Base-by-base conservation (phyloP, 2,888 invertebrate species). In the Busseola fusca region DNA sequence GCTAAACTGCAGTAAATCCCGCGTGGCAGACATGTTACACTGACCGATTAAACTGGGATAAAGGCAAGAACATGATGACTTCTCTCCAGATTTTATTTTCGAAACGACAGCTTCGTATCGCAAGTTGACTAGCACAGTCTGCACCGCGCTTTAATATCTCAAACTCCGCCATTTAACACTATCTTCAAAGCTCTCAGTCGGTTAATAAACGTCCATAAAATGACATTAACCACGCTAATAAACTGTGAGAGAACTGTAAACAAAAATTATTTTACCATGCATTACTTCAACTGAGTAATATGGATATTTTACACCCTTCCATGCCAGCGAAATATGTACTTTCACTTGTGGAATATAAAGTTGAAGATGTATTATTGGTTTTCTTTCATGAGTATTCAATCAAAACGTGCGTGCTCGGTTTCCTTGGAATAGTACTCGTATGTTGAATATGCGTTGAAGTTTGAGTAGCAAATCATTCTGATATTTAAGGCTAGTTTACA, bases 181-280 rank as follows among this genome's bases (percentile, higher is more conserved):
- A 30, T 58, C 25, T 69, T 67, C 42, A 79, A 63, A 70, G 27
- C 65, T 25, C 57, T 27, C 30, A 63, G 34, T 30, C 37, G 40
- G 64, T 58, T 45, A 62, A 76, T 84, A 81, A 83, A 79, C 63
- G 76, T 79, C 71, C 34, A 62, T 72, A 66, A 67, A 69, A 65
- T 79, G 84, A 72, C 78, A 62, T 76, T 78, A 64, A 83, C 66
- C 64, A 63, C 63, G 10, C 58, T 69, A 76, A 76, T 79, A 64
- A 83, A 81, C 74, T 21, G 54, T 34, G 25, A 30, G 27, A 60
- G 45, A 34, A 59, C 58, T 64, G 30, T 59, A 67, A 71, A 75
- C 71, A 67, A 70, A 63, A 59, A 80, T 69, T 77, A 76, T 67
- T 62, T 59, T 45, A 66, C 40, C 16, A 58, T 69, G 70, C 75